A percentile compares a stretch with the other conserved stretches of the same genome.
Evolutionary conservation across 2,797 vertebrate species (phyloP).

Genomic region (Alfaro cultratus): DNA sequence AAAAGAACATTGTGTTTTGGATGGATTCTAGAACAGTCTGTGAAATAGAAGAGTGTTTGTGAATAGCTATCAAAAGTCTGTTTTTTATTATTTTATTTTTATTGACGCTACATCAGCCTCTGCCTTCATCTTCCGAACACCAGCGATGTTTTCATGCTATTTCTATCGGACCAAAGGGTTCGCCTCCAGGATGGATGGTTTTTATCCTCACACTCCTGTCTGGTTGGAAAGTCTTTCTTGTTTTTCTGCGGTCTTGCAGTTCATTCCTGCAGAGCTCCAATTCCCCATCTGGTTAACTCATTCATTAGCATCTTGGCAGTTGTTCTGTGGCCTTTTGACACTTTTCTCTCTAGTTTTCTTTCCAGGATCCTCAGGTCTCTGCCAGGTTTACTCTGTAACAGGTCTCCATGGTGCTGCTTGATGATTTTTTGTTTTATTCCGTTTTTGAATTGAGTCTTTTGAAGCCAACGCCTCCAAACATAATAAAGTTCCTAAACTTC

Average conservation of each 20-base stretch:
- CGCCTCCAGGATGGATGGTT: not conserved
- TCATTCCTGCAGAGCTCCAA: not conserved
- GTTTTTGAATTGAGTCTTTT: not conserved
- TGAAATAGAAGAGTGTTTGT: not conserved
- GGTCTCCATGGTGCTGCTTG: not conserved
- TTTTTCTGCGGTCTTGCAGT: not conserved
- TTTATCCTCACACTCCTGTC: not conserved
- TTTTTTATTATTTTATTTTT: not conserved
- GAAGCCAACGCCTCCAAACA: not conserved
- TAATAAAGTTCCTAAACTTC: not conserved
- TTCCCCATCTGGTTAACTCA: not conserved
- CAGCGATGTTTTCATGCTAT: not conserved
- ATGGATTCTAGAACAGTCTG: not conserved
- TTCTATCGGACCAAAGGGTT: not conserved
- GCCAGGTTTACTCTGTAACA: not conserved
- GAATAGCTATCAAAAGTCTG: not conserved
- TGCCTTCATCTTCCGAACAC: not conserved
- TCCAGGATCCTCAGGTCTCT: not conserved
- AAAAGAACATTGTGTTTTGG: not conserved
- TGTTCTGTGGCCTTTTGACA: not conserved
- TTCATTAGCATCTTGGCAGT: not conserved
- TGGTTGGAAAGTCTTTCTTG: not conserved
- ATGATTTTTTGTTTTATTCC: not conserved
- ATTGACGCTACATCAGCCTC: not conserved
- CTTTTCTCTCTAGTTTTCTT: not conserved